Conservation (phyloP, 2,888 invertebrate species). For the Dilophus febrilis region DNA sequence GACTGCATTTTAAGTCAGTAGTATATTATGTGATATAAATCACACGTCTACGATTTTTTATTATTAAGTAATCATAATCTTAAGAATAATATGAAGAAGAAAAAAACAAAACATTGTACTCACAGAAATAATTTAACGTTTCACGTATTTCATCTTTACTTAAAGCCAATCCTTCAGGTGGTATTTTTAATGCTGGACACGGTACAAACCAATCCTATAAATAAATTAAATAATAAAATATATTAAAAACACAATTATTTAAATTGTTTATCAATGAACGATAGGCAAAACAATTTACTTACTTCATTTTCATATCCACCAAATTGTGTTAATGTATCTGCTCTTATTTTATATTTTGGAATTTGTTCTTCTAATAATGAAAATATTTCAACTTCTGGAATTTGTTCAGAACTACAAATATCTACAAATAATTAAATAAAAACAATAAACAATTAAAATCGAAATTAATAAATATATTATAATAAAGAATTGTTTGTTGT, state of each 20-base stretch:
- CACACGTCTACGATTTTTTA: no score
- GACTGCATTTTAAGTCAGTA: no score
- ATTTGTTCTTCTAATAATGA: slow-evolving; percentile 89
- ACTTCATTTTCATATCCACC: slow-evolving; percentile 44
- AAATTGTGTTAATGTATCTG: slow-evolving; percentile 85
- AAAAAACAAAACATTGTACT: slow-evolving; percentile 36
- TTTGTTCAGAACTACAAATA: slow-evolving; percentile 79
- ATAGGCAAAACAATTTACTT: background rate
- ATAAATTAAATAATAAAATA: slow-evolving; percentile 8
- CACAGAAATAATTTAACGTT: slow-evolving; percentile 93
- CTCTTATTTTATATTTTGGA: slow-evolving; percentile 82
- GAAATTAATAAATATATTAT: no score
- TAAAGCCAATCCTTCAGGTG: slow-evolving; percentile 58
- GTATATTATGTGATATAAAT: no score
- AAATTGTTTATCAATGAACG: background rate
- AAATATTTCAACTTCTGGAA: slow-evolving; percentile 92
- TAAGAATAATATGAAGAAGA: no score
- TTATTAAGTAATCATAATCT: no score
- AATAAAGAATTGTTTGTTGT: no score
- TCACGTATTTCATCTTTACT: slow-evolving; percentile 91
- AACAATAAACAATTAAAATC: no score
- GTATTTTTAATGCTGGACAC: slow-evolving; percentile 62
- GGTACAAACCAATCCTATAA: slow-evolving; percentile 84
- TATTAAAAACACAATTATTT: background rate
- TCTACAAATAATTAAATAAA: slow-evolving; percentile 40